phyloP scores from a whole-genome alignment of 2,888 invertebrate genomes.

The Perithous albicinctus region DNA sequence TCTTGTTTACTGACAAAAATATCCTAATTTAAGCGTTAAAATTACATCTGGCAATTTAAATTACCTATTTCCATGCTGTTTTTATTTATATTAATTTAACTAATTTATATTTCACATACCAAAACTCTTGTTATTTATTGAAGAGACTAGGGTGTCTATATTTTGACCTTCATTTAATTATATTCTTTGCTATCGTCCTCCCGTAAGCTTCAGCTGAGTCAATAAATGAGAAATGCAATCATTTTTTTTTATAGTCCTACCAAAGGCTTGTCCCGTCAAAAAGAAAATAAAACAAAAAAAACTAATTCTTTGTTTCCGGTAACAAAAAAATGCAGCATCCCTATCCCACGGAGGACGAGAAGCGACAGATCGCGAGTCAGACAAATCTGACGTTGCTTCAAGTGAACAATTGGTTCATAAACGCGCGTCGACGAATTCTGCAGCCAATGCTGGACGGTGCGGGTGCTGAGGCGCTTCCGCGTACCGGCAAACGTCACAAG shows the following conservation, averaged over 20 bases:
- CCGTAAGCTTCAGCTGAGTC: no score
- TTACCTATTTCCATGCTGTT: neutral
- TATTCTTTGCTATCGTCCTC: no score
- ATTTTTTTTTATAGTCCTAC: no score
- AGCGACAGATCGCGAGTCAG: conserved; percentile 94
- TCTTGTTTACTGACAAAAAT: neutral
- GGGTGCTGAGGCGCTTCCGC: conserved; percentile 84
- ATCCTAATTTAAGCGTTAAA: neutral
- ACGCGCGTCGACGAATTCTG: conserved; percentile 95
- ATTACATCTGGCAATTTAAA: neutral
- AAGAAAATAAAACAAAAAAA: no score
- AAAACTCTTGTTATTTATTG: no score
- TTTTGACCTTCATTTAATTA: no score
- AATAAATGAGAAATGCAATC: no score
- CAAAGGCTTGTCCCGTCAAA: neutral
- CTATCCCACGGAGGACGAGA: conserved; percentile 98
- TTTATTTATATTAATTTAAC: no score
- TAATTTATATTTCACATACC: no score
- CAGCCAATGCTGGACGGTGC: conserved; percentile 96
- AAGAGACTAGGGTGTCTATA: no score
- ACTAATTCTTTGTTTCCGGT: neutral
- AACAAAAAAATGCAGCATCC: conserved; percentile 90
- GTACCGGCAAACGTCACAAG: conserved; percentile 83
- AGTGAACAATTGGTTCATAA: conserved; percentile 98
- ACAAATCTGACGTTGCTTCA: conserved; percentile 95